Evolutionary conservation across 2,888 invertebrate species (phyloP).

Genomic region (Hymenopus coronatus): DNA sequence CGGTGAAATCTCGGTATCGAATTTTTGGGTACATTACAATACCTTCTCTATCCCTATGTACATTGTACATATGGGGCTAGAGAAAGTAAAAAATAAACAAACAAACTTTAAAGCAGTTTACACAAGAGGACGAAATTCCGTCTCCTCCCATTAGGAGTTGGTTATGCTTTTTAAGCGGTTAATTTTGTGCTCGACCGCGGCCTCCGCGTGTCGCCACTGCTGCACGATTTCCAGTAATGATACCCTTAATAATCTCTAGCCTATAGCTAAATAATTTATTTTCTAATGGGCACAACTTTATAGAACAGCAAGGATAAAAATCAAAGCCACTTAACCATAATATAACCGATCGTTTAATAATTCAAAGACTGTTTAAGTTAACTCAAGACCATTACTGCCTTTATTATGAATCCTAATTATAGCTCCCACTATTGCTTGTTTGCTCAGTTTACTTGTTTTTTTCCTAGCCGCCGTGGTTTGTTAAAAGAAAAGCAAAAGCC

Average conservation of each 20-base stretch:
- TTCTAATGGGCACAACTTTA: constrained; percentile 12
- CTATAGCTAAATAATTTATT: constrained; percentile 22
- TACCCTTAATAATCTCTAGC: constrained; percentile 8
- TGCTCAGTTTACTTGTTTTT: constrained; percentile 11
- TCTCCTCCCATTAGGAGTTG: background rate
- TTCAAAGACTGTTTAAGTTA: constrained; percentile 26
- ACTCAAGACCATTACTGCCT: constrained; percentile 23
- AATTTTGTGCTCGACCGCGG: constrained; percentile 10
- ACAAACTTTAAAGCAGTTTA: background rate
- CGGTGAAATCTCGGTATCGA: too few relatives aligned
- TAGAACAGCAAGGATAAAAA: constrained; percentile 1
- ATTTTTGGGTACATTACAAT: too few relatives aligned
- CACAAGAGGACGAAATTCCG: background rate
- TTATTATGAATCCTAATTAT: constrained; percentile 27
- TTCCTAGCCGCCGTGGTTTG: background rate
- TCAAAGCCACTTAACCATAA: background rate
- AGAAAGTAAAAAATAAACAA: too few relatives aligned
- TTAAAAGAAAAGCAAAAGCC: background rate
- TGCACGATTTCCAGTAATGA: constrained; percentile 6
- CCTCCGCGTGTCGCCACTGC: constrained; percentile 12
- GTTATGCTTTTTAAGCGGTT: constrained; percentile 2
- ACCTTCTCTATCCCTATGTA: too few relatives aligned
- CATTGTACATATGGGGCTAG: too few relatives aligned
- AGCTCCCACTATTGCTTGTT: constrained; percentile 28
- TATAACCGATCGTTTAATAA: constrained; percentile 25